Evolutionary conservation across 2,113 vertebrate genomes (phyloP).

Genomic region (Neolamprologus variostigma): DNA sequence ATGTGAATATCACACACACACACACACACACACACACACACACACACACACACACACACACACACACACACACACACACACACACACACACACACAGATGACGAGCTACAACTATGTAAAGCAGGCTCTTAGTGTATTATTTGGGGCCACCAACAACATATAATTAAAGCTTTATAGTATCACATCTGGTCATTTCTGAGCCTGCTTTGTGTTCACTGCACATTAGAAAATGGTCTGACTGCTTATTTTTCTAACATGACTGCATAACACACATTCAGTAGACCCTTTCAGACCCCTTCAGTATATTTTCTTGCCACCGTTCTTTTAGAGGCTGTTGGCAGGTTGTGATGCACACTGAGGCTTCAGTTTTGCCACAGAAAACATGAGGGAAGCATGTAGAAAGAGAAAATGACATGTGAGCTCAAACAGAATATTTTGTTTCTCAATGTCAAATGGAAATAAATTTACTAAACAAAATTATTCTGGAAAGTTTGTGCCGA

Average conservation of each 20-base stretch:
- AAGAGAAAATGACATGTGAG: neutral
- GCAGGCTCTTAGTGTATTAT: neutral
- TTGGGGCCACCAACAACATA: neutral
- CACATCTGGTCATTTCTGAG: neutral
- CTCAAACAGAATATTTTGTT: neutral
- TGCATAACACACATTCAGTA: neutral
- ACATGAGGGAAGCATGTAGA: neutral
- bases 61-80: neutral
- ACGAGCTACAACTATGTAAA: neutral
- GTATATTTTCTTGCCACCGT: neutral
- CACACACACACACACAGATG: neutral
- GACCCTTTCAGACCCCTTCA: neutral
- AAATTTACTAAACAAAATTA: neutral
- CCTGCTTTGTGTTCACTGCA: neutral
- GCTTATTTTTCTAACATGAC: neutral
- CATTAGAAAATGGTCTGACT: neutral
- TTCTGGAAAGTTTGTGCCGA: fast-evolving
- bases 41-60: no score
- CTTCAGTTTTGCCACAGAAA: neutral
- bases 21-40: no score
- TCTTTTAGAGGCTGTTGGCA: neutral
- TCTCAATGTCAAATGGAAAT: neutral
- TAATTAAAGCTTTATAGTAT: neutral
- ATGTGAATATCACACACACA: no score
- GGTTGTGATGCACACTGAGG: neutral